Evolutionary conservation across 2,888 invertebrate genomes (phyloP).

Genomic region (Synanthedon tipuliformis): DNA sequence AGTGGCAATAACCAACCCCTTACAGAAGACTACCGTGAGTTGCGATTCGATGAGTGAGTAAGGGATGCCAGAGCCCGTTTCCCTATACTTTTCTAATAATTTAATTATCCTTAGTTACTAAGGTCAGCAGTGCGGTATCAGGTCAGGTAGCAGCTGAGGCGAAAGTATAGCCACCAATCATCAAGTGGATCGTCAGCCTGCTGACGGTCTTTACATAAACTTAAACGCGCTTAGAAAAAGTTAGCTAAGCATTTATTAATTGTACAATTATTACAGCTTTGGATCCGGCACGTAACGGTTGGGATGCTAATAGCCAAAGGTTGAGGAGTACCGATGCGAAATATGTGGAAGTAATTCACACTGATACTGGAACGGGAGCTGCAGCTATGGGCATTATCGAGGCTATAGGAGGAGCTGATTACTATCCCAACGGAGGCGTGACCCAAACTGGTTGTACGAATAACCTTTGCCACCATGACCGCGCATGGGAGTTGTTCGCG

Average conservation of each 20-base stretch:
- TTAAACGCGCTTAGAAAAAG: not conserved
- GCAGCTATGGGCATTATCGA: slow-evolving; percentile 5
- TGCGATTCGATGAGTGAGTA: too few species aligned
- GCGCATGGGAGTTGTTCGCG: slow-evolving; percentile 6
- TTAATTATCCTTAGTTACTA: too few species aligned
- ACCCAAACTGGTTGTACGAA: slow-evolving; percentile 7
- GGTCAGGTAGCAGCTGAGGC: too few species aligned
- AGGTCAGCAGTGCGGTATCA: too few species aligned
- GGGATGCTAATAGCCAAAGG: slow-evolving; percentile 9
- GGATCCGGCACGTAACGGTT: slow-evolving; percentile 38
- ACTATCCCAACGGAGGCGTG: slow-evolving; percentile 21
- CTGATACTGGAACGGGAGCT: slow-evolving; percentile 2
- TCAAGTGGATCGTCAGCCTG: too few species aligned
- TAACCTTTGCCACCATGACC: slow-evolving; percentile 8
- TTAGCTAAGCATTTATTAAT: not conserved
- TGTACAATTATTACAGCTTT: slow-evolving; percentile 3
- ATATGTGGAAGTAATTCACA: slow-evolving; percentile 17
- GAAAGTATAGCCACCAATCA: too few species aligned
- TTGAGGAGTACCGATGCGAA: slow-evolving; percentile 3
- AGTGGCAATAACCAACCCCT: too few species aligned
- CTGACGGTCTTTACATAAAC: too few species aligned
- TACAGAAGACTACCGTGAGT: too few species aligned
- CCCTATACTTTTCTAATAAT: too few species aligned
- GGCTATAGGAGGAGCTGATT: slow-evolving; percentile 5
- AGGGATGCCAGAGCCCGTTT: too few species aligned